Evolutionary conservation across 2,888 invertebrate species (phyloP).

Genomic region (Volucella zonaria): DNA sequence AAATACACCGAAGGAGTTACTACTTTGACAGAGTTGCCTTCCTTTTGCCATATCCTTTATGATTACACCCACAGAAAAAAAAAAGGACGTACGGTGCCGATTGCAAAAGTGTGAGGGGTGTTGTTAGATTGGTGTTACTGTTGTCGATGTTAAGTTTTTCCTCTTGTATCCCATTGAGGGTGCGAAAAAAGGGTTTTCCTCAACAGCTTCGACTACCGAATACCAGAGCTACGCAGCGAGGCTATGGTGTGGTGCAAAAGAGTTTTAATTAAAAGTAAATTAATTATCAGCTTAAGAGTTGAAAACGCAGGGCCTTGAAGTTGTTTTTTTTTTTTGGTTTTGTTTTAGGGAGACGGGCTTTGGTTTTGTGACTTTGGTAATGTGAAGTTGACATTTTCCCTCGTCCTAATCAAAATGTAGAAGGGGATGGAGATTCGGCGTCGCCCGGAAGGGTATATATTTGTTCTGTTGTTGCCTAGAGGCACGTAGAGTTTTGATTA

Average conservation of each 20-base stretch:
- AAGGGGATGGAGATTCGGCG: background rate
- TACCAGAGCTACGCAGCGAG: conserved; percentile 30
- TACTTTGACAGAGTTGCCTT: conserved; percentile 46
- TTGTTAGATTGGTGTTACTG: conserved; percentile 14
- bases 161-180: conserved; percentile 9
- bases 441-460: background rate
- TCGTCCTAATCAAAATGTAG: background rate
- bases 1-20: conserved; percentile 42
- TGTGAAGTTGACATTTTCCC: conserved; percentile 41
- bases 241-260: conserved; percentile 23
- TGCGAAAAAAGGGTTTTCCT: conserved; percentile 58
- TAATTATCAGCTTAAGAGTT: conserved; percentile 72
- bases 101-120: conserved; percentile 32
- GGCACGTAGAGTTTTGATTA: conserved; percentile 65
- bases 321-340: conserved; percentile 21
- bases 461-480: conserved; percentile 25
- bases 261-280: conserved; percentile 74
- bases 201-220: background rate
- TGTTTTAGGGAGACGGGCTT: conserved; percentile 3
- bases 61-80: conserved; percentile 18
- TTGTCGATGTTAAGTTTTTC: conserved; percentile 72
- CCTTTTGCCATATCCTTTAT: background rate
- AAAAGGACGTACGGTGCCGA: conserved; percentile 68
- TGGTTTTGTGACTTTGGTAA: conserved; percentile 26
- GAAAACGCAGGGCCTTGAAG: conserved; percentile 33